Evolutionary conservation across 2,797 vertebrate species (phyloP), one percentile per base, ranked within the genome.

Genomic region (Parotocinclus haroldoi): DNA sequence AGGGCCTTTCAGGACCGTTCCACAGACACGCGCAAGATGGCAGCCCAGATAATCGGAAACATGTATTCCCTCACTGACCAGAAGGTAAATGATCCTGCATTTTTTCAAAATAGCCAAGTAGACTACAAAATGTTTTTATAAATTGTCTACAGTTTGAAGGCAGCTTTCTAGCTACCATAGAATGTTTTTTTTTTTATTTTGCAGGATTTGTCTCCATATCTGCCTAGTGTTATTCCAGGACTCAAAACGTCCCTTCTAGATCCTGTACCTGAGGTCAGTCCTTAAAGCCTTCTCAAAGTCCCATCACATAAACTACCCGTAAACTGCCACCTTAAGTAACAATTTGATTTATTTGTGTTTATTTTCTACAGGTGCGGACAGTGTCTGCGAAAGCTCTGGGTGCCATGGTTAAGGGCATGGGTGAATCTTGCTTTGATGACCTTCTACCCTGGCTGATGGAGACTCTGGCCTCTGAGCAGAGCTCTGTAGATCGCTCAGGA

Each of bases 401-500:
- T 1, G 96, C 97, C 77, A 99, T 99, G 96, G 97, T 99, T 83
- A 99, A 98, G 77, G 96, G 97, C 1, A 99, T 99, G 95, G 97
- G 97, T 0, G 97, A 99, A 54, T 93, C 96, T 0, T 95, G 93
- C 86, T 98, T 97, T 39, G 95, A 99, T 45, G 96, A 99, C 84
- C 86, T 99, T 78, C 80, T 99, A 80, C 97, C 96, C 0, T 99
- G 96, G 96, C 88, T 98, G 66, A 98, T 99, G 96, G 96, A 99
- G 83, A 99, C 96, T 0, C 80, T 99, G 83, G 97, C 97, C 0
- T 99, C 95, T 0, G 97, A 99, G 69, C 96, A 98, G 88, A 99
- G 97, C 84, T 99, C 97, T 0, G 97, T 99, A 58, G 97, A 99
- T 82, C 94, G 97, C 9, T 99, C 97, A 1, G 97, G 97, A 46